A percentile compares a stretch with the other conserved stretches of the same genome.
phyloP scores from a whole-genome alignment of 2,888 invertebrate species.

The Lottia gigantea region DNA sequence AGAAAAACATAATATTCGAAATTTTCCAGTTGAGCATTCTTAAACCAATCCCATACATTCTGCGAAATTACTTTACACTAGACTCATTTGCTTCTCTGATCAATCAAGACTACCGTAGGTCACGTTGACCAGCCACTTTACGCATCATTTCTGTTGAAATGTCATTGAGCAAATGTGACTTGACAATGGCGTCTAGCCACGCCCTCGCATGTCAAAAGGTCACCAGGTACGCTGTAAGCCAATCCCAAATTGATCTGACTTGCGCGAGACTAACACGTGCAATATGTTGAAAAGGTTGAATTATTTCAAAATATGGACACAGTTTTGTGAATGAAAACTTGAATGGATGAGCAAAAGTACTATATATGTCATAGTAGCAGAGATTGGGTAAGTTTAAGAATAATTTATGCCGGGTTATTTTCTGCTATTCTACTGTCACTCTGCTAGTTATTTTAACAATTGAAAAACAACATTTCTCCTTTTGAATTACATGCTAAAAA shows the following conservation, averaged over 20 bases:
- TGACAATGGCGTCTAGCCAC: neutral
- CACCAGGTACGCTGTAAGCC: neutral
- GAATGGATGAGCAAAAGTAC: neutral
- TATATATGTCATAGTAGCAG: neutral
- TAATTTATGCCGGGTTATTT: no score
- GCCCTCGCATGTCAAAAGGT: conserved; percentile 2
- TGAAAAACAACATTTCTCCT: no score
- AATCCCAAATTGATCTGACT: neutral
- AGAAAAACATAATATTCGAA: no score
- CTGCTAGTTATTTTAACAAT: no score
- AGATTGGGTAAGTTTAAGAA: neutral
- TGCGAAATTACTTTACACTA: neutral
- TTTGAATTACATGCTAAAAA: no score
- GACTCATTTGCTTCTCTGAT: neutral
- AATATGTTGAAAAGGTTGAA: neutral
- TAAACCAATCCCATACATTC: neutral
- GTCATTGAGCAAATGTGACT: neutral
- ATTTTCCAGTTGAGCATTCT: neutral
- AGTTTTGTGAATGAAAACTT: neutral
- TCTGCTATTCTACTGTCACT: no score
- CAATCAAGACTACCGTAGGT: conserved; percentile 1
- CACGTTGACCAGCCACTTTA: conserved; percentile 3
- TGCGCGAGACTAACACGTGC: no score
- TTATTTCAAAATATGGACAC: no score
- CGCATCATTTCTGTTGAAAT: neutral